Percentiles rank a stretch among this genome's conserved stretches.
phyloP scores from a whole-genome alignment of 2,113 vertebrate species.

The Gavia stellata region DNA sequence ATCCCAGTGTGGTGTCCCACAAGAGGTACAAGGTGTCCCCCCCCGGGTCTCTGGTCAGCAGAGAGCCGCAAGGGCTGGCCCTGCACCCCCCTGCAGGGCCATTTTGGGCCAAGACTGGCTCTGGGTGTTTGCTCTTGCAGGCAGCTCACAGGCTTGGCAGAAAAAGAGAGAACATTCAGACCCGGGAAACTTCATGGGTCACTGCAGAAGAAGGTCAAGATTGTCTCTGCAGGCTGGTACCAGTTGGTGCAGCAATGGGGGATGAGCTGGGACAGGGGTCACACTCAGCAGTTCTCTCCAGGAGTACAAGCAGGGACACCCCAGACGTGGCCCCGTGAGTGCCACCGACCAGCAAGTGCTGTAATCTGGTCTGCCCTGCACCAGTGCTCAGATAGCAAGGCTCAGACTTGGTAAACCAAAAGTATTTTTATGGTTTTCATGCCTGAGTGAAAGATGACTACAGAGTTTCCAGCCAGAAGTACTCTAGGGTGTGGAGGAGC shows the following conservation, averaged over 20 bases:
- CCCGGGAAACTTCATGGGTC: background rate
- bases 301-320: background rate
- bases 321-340: too few species aligned
- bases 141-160: background rate
- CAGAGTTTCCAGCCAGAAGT: background rate
- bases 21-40: background rate
- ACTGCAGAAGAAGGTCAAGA: background rate
- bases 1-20: background rate
- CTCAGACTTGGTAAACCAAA: background rate
- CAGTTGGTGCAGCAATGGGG: background rate
- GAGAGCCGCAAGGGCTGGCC: background rate
- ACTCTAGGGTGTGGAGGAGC: background rate
- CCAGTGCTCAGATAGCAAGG: background rate
- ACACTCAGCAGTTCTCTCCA: background rate
- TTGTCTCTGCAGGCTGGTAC: background rate
- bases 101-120: background rate
- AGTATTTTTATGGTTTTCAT: background rate
- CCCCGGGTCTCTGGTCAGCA: background rate
- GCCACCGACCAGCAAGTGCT: background rate
- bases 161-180: background rate
- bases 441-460: background rate
- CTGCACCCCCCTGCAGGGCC: rapidly evolving
- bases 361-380: background rate
- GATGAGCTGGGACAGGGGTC: too few species aligned
- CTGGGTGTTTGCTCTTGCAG: background rate